Percentiles rank a stretch among this genome's conserved stretches.
Conservation (phyloP, 2,888 invertebrate species). For the Sclerodermus sp. region DNA sequence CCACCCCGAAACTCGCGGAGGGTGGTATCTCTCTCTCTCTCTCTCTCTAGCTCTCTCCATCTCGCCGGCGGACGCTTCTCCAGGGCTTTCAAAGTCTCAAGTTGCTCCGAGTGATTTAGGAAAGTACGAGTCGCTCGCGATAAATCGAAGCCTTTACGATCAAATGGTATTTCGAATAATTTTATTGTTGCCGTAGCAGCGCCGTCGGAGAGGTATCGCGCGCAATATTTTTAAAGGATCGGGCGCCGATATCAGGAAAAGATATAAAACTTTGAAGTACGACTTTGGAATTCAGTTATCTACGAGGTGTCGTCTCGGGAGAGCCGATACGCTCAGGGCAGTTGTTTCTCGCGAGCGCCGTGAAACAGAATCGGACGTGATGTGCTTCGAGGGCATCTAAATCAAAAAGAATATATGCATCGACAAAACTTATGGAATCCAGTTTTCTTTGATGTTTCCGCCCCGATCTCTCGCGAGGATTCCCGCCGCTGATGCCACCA, state of each 20-base stretch:
- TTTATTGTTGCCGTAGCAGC: too few relatives aligned
- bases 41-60: too few relatives aligned
- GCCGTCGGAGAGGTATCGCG: too few relatives aligned
- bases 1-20: too few relatives aligned
- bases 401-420: constrained; percentile 39
- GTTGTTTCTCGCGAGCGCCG: constrained; percentile 20
- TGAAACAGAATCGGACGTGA: constrained; percentile 12
- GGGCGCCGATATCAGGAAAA: constrained; percentile 3
- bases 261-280: constrained; percentile 24
- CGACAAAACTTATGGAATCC: constrained; percentile 32
- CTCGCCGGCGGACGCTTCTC: too few relatives aligned
- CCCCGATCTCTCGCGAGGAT: constrained; percentile 11
- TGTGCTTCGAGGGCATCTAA: constrained; percentile 25
- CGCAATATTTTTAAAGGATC: not conserved
- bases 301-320: constrained; percentile 19
- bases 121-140: too few relatives aligned
- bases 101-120: too few relatives aligned
- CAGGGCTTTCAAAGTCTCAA: too few relatives aligned
- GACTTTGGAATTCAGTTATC: constrained; percentile 31
- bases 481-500: too few relatives aligned
- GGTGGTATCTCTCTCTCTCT: too few relatives aligned
- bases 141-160: too few relatives aligned
- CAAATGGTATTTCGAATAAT: too few relatives aligned
- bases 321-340: constrained; percentile 16
- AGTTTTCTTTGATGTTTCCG: constrained; percentile 26